phyloP scores from a whole-genome alignment of 2,797 vertebrate genomes.

The Lindbergichthys nudifrons region DNA sequence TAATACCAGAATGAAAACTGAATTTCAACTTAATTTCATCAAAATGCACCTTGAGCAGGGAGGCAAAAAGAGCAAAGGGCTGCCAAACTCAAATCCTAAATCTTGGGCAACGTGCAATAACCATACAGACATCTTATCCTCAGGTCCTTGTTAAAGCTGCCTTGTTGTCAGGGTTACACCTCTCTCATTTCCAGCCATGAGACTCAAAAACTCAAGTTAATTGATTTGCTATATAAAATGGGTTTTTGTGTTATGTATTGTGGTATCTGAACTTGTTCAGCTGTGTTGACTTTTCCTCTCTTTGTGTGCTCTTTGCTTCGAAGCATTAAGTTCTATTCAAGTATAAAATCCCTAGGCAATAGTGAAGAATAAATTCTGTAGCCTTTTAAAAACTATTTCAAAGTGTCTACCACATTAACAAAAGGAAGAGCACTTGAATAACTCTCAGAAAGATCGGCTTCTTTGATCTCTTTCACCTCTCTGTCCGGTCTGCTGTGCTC shows the following conservation, averaged over 20 bases:
- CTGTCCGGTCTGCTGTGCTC: not conserved
- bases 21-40: no score
- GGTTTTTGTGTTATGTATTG: not conserved
- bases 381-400: conserved; percentile 5
- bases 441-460: not conserved
- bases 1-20: no score
- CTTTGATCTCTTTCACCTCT: conserved; percentile 7
- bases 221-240: no score
- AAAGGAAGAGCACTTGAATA: not conserved
- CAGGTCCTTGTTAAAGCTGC: no score
- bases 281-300: not conserved
- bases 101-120: no score
- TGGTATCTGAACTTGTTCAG: not conserved
- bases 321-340: conserved; percentile 4
- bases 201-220: no score
- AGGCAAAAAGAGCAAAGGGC: no score
- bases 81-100: no score
- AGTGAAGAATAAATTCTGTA: not conserved
- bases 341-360: not conserved
- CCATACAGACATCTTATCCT: no score
- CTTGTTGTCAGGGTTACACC: no score
- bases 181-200: no score
- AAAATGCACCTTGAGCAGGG: no score
- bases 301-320: conserved; percentile 21
- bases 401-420: conserved; percentile 10